phyloP scores from a whole-genome alignment of 2,797 vertebrate species.

The Xenopus petersii region DNA sequence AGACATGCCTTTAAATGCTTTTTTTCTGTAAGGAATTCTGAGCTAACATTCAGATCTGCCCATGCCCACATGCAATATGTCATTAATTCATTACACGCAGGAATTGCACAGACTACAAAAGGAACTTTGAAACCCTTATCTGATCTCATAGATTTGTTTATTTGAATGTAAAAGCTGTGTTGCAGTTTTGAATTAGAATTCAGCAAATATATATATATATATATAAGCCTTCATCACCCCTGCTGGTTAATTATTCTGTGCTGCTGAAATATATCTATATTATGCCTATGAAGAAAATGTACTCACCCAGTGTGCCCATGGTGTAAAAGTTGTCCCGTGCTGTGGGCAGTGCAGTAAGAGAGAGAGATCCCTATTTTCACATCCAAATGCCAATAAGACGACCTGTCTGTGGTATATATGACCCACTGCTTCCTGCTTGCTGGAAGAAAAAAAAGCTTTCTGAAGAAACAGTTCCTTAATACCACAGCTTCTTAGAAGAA shows the following conservation, averaged over 20 bases:
- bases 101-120: no score
- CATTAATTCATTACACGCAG: no score
- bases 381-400: slow-evolving; percentile 16
- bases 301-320: slow-evolving; percentile 43
- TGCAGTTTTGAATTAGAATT: no score
- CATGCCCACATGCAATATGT: no score
- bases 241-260: not conserved
- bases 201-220: no score
- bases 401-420: slow-evolving; percentile 8
- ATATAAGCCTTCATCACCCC: not conserved
- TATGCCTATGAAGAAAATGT: slow-evolving; percentile 1
- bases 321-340: not conserved
- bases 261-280: not conserved
- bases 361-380: not conserved
- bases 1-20: no score
- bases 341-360: not conserved
- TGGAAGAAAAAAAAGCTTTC: not conserved
- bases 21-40: no score
- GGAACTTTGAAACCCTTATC: no score
- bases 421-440: slow-evolving; percentile 34
- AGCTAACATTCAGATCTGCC: no score
- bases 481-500: slow-evolving; percentile 20
- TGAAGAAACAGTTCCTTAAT: slow-evolving; percentile 44
- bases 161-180: no score
- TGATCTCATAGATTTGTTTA: no score